phyloP scores from a whole-genome alignment of 2,113 vertebrate species.

The Centropristis striata region DNA sequence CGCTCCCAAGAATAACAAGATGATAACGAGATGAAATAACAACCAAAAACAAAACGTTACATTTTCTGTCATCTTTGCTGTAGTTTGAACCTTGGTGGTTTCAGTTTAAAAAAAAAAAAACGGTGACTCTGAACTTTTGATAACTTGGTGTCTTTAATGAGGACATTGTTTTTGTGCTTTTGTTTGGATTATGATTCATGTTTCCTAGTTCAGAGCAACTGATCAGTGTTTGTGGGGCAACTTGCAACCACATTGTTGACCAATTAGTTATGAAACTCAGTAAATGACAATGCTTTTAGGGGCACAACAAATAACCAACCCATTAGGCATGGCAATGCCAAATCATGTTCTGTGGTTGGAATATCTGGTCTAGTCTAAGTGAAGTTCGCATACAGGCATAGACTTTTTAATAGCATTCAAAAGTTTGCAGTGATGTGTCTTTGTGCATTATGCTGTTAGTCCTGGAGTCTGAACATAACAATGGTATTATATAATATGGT shows the following conservation, averaged over 20 bases:
- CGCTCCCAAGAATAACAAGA: neutral
- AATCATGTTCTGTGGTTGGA: neutral
- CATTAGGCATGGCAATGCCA: neutral
- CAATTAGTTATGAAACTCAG: conserved; percentile 4
- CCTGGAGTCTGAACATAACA: neutral
- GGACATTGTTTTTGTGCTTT: neutral
- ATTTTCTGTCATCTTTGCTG: neutral
- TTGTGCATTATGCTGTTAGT: neutral
- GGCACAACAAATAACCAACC: neutral
- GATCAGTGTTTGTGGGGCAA: neutral
- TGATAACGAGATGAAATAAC: neutral
- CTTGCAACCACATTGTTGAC: neutral
- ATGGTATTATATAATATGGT: neutral
- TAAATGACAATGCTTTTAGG: neutral
- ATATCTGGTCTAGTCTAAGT: neutral
- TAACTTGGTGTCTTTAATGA: neutral
- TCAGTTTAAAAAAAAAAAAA: conserved; percentile 1
- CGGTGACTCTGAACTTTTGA: neutral
- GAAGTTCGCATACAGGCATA: neutral
- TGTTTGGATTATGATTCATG: neutral
- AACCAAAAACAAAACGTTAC: neutral
- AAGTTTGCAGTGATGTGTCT: neutral
- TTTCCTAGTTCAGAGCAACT: neutral
- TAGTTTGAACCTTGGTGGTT: neutral
- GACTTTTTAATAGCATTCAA: conserved; percentile 11